Evolutionary conservation across 2,113 vertebrate species (phyloP).

Genomic region (Saimiri boliviensis): DNA sequence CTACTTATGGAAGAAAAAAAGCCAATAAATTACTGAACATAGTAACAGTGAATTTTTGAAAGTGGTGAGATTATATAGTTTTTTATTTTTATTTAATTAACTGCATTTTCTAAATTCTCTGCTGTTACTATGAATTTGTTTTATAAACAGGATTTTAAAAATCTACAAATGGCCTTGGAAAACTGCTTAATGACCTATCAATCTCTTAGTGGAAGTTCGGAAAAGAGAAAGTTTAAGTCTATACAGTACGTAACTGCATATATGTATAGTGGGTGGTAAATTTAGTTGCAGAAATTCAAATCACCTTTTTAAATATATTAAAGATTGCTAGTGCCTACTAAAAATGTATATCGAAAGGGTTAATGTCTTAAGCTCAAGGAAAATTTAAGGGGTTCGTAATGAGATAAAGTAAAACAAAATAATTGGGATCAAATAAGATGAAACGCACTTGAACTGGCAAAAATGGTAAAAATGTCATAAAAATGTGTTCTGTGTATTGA

Average conservation of each 20-base stretch:
- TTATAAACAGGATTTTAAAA: background rate
- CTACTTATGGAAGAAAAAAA: background rate
- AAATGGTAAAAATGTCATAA: conserved; percentile 18
- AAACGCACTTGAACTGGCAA: background rate
- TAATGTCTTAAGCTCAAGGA: background rate
- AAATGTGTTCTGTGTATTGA: background rate
- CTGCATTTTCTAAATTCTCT: background rate
- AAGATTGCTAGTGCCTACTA: background rate
- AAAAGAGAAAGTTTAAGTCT: background rate
- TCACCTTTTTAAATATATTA: background rate
- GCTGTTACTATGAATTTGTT: background rate
- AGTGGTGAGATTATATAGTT: background rate
- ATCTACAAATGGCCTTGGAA: background rate
- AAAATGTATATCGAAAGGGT: background rate
- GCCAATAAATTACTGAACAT: background rate
- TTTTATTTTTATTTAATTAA: background rate
- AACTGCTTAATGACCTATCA: background rate
- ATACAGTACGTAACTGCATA: background rate
- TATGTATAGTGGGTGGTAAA: background rate
- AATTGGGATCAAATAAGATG: background rate
- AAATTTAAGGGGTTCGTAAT: background rate
- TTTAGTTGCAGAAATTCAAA: background rate
- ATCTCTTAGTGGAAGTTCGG: background rate
- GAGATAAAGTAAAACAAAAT: background rate
- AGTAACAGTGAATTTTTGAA: background rate